Conservation (phyloP, 2,797 vertebrate genomes). For the Epinephelus coioides region DNA sequence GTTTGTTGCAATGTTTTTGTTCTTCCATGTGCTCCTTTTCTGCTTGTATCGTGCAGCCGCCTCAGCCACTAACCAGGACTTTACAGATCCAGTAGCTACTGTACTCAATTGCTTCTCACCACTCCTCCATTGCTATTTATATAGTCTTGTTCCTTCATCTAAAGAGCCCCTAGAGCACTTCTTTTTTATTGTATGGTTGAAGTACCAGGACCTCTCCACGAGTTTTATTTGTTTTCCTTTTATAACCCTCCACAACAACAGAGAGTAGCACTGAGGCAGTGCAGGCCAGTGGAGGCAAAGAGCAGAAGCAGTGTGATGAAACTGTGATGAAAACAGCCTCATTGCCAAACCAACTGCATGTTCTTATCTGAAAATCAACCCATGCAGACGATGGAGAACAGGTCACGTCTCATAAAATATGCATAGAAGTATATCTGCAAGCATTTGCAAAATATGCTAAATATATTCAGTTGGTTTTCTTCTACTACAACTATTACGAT, state of each 20-base stretch:
- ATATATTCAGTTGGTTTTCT: no score
- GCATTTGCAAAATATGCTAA: no score
- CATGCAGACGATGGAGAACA: background rate
- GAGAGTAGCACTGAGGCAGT: slow-evolving; percentile 3
- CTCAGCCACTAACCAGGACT: background rate
- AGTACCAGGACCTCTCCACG: background rate
- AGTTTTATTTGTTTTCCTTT: slow-evolving; percentile 23
- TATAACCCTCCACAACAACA: slow-evolving; percentile 17
- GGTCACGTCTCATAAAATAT: background rate
- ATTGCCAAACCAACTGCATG: background rate
- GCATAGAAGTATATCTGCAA: background rate
- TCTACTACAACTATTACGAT: no score
- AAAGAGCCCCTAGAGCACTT: slow-evolving; percentile 6
- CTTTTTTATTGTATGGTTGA: slow-evolving; percentile 26
- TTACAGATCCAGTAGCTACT: background rate
- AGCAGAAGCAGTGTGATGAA: slow-evolving; percentile 34
- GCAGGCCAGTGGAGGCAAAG: background rate
- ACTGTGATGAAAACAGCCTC: slow-evolving; percentile 44
- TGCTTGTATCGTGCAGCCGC: background rate
- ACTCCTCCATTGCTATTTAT: background rate
- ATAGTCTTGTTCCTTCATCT: background rate
- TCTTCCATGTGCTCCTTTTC: background rate
- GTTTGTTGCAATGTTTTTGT: background rate
- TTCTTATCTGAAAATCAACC: background rate
- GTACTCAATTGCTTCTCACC: background rate